phyloP scores from a whole-genome alignment of 92 coral and sea anemone genomes.

The Muricea muricata region DNA sequence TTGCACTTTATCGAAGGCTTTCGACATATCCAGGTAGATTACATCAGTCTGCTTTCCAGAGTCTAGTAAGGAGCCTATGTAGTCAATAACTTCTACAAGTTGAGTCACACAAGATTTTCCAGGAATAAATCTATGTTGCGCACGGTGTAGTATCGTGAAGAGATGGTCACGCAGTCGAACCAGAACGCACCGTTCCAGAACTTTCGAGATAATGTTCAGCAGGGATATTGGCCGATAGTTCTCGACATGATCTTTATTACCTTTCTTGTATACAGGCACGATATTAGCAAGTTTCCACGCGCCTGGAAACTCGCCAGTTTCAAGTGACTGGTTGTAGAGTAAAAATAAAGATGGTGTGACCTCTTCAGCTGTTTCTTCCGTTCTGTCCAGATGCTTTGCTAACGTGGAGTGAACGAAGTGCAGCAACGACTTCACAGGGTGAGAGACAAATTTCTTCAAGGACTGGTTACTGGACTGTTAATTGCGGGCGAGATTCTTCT shows the following conservation, averaged over 20 bases:
- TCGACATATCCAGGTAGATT: constrained; percentile 60
- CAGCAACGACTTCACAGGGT: neutral
- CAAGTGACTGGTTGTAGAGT: constrained; percentile 41
- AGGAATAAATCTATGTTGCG: constrained; percentile 47
- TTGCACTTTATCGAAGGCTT: constrained; percentile 60
- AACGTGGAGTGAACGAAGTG: neutral
- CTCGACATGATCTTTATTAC: constrained; percentile 51
- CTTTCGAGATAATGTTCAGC: constrained; percentile 51
- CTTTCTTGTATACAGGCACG: constrained; percentile 58
- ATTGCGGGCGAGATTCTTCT: neutral
- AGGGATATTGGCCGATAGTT: constrained; percentile 68
- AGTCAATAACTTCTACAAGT: too few relatives aligned
- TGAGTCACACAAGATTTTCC: constrained; percentile 64
- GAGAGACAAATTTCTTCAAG: neutral
- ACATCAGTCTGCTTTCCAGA: constrained; percentile 47
- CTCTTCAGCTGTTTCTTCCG: neutral
- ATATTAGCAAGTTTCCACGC: constrained; percentile 66
- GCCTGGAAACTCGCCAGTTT: constrained; percentile 46
- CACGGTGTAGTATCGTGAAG: neutral
- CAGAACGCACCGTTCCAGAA: constrained; percentile 61
- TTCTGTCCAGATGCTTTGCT: neutral
- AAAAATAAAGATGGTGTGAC: neutral
- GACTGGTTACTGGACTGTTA: neutral
- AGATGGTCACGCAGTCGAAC: constrained; percentile 41
- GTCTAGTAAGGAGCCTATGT: constrained; percentile 52